Percentiles rank a stretch among this genome's conserved stretches.
Conservation (phyloP, 2,888 invertebrate genomes). For the Acleris emargana region DNA sequence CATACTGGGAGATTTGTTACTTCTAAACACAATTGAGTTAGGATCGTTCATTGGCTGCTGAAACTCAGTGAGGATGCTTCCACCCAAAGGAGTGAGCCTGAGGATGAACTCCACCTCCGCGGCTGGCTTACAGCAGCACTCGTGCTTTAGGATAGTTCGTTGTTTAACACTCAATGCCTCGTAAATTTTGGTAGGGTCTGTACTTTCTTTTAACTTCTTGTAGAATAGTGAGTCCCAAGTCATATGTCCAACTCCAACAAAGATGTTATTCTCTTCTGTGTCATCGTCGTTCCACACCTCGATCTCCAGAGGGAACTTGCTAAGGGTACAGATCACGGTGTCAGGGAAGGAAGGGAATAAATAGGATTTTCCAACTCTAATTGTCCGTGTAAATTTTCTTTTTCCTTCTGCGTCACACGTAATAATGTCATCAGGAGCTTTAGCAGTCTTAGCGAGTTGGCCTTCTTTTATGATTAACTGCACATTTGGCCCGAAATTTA, state of each 20-base stretch:
- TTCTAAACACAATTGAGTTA: constrained; percentile 71
- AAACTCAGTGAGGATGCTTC: constrained; percentile 73
- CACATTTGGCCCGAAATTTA: constrained; percentile 76
- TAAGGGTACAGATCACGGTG: constrained; percentile 69
- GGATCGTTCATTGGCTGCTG: constrained; percentile 71
- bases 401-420: constrained; percentile 60
- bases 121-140: constrained; percentile 65
- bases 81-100: constrained; percentile 78
- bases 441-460: constrained; percentile 61
- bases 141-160: constrained; percentile 53
- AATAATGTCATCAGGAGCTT: constrained; percentile 60
- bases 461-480: constrained; percentile 79
- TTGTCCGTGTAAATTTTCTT: constrained; percentile 64
- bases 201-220: constrained; percentile 73
- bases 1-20: constrained; percentile 74
- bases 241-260: constrained; percentile 72
- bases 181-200: constrained; percentile 60
- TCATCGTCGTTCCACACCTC: constrained; percentile 76
- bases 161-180: constrained; percentile 67
- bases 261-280: constrained; percentile 59
- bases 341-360: constrained; percentile 78
- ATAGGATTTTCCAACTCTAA: constrained; percentile 81
- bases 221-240: constrained; percentile 76
- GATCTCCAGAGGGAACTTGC: constrained; percentile 77
- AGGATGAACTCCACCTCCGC: constrained; percentile 77